phyloP scores from a whole-genome alignment of 2,113 vertebrate species.

The Chaenogobius annularis region DNA sequence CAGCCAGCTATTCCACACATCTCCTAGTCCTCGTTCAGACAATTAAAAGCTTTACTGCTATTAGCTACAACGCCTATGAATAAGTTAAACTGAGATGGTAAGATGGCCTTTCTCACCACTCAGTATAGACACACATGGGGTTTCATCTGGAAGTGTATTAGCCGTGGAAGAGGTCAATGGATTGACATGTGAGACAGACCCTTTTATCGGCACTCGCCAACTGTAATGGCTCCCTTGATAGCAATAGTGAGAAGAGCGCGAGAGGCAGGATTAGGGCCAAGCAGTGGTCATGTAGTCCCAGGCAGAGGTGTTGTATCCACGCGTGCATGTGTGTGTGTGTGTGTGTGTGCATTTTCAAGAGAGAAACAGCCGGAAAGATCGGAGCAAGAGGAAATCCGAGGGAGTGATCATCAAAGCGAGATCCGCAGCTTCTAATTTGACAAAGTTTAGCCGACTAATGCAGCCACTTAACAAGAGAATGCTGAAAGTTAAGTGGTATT shows the following conservation, averaged over 20 bases:
- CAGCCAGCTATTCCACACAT: constrained; percentile 9
- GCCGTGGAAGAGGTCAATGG: constrained; percentile 42
- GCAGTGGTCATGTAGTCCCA: constrained; percentile 27
- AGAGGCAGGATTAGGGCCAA: constrained; percentile 21
- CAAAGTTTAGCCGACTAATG: constrained; percentile 28
- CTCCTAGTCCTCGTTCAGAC: constrained; percentile 23
- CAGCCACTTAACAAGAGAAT: constrained; percentile 21
- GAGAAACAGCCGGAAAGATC: constrained; percentile 1
- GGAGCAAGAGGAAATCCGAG: neutral
- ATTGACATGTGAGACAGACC: constrained; percentile 42
- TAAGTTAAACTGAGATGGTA: constrained; percentile 32
- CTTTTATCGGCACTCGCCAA: constrained; percentile 62
- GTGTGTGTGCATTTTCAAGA: neutral
- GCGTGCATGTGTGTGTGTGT: neutral
- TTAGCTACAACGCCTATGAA: constrained; percentile 32
- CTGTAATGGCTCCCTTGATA: constrained; percentile 60
- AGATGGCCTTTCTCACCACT: constrained; percentile 44
- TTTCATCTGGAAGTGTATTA: constrained; percentile 43
- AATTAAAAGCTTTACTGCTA: constrained; percentile 44
- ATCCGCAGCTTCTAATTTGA: constrained; percentile 19
- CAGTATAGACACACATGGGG: constrained; percentile 6
- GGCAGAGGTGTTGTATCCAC: neutral
- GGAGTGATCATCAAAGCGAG: constrained; percentile 14
- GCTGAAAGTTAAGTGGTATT: constrained; percentile 23
- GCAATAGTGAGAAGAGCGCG: constrained; percentile 46